A percentile compares a stretch with the other conserved stretches of the same genome.
Conservation (phyloP, 2,797 vertebrate species). For the Peromyscus attwateri region DNA sequence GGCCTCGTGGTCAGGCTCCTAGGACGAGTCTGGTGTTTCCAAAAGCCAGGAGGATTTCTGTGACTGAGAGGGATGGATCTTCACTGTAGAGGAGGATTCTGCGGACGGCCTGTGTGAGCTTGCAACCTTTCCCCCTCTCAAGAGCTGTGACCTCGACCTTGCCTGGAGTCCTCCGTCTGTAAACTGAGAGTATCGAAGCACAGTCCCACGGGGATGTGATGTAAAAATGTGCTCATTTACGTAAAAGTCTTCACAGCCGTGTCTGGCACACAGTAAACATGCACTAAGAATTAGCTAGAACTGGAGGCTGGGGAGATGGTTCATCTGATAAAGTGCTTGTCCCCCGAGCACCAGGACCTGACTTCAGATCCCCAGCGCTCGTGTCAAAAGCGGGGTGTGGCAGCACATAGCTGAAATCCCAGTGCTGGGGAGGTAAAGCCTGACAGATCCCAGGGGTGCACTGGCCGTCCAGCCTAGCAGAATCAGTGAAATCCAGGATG, state of each 20-base stretch:
- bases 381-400: background rate
- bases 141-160: background rate
- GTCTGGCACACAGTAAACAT: background rate
- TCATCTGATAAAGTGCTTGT: background rate
- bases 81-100: background rate
- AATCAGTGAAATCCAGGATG: background rate
- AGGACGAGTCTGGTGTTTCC: background rate
- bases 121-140: background rate
- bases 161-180: slow-evolving; percentile 3
- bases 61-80: background rate
- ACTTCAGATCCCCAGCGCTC: background rate
- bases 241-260: background rate
- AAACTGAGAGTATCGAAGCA: background rate
- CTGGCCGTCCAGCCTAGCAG: background rate
- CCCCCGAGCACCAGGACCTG: background rate
- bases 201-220: background rate
- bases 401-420: background rate
- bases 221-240: background rate
- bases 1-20: background rate
- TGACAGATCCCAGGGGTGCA: background rate
- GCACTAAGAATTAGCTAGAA: background rate
- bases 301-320: background rate
- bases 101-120: background rate
- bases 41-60: background rate
- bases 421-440: too few species aligned